Evolutionary conservation across 2,113 vertebrate genomes (phyloP), one percentile per base, ranked within the genome.

Genomic region (Dasyornis broadbenti): DNA sequence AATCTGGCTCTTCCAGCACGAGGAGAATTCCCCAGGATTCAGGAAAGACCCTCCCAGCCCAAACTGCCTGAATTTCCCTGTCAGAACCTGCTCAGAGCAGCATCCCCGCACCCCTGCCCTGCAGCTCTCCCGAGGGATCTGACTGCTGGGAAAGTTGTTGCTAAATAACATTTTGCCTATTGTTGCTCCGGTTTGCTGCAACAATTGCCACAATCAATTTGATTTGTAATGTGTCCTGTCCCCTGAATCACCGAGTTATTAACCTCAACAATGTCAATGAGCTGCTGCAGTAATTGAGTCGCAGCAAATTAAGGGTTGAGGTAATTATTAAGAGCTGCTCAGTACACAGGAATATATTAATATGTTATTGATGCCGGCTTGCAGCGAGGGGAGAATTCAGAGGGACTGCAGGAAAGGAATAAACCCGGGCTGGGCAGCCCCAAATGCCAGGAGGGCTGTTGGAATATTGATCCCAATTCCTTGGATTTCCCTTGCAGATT

Each of bases 191-290:
- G 30, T 82, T 91, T 19, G 5, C 40, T 52, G 68, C 72, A 59
- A 47, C 83, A 76, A 82, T 83, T 78, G 65, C 63, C 71, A 69
- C 65, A 54, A 95, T 83, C 93, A 84, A 35, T 4, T 54, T 53
- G 78, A 69, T 86, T 95, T 82, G 53, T 12, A 42, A 40, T 3
- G n/a, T 57, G 77, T 33, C 81, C 89, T 76, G 89, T 92, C 89
- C 95, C 13, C 89, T 19, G 85, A 83, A 95, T 88, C 79, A 53
- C 47, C 2, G 10, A 64, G 69, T 92, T 90, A 95, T 95, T 96
- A 96, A 95, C 90, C 94, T 95, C 39, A 96, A 87, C 95, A 88
- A 81, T 86, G 93, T 96, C 96, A 94, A 82, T 15, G 90, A 95
- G 79, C 81, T 79, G 75, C 89, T 65, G 81, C 68, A 33, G 49